A percentile compares a stretch with the other conserved stretches of the same genome.
phyloP scores from a whole-genome alignment of 1,140 invertebrate species.

The Geopemphigus sp. region DNA sequence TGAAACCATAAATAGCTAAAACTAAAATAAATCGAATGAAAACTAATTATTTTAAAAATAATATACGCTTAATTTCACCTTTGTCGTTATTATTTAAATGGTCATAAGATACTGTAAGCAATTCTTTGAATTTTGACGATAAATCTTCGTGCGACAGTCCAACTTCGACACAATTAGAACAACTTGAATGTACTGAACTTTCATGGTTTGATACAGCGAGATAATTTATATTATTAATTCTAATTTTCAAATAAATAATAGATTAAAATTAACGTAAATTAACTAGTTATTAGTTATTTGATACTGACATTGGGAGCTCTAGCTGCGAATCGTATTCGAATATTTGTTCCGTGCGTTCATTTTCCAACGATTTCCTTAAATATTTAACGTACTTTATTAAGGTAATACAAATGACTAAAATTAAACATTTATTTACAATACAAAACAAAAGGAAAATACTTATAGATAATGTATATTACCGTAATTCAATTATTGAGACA shows the following conservation, averaged over 20 bases:
- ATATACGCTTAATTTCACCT: conserved; percentile 10
- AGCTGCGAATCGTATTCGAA: neutral
- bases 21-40: neutral
- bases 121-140: neutral
- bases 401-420: neutral
- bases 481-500: conserved; percentile 31
- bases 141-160: neutral
- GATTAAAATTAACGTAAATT: neutral
- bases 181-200: conserved; percentile 39
- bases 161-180: conserved; percentile 43
- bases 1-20: conserved; percentile 40
- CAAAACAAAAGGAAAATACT: neutral
- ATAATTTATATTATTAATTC: conserved; percentile 42
- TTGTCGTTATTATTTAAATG: neutral
- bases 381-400: neutral
- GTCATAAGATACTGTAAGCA: conserved; percentile 2
- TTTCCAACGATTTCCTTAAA: conserved; percentile 30
- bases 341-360: conserved; percentile 17
- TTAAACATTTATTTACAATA: too few relatives aligned
- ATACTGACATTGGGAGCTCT: conserved; percentile 12
- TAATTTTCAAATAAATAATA: neutral
- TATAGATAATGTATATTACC: conserved; percentile 4
- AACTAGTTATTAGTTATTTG: neutral
- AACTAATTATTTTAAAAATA: neutral
- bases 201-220: conserved; percentile 26